phyloP scores from a whole-genome alignment of 2,113 vertebrate species.

The Megaleporinus macrocephalus region DNA sequence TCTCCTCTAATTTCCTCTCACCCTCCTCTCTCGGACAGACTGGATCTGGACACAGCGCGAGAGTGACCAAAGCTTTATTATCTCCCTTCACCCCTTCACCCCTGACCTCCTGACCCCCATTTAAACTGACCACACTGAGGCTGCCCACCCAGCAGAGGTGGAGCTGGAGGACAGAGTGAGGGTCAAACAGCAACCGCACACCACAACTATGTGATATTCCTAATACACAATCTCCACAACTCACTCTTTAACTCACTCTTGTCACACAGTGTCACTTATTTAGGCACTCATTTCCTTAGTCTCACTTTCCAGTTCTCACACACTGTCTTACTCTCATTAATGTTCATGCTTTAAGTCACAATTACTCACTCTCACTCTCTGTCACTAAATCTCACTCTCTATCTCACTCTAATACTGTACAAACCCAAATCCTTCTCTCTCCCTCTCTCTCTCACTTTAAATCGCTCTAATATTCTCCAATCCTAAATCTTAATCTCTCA shows the following conservation, averaged over 20 bases:
- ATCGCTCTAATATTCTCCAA: too few species aligned
- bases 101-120: conserved; percentile 34
- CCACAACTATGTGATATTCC: too few species aligned
- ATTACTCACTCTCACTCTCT: neutral
- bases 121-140: conserved; percentile 19
- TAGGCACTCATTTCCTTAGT: too few species aligned
- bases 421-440: too few species aligned
- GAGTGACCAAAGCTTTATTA: conserved; percentile 36
- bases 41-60: conserved; percentile 13
- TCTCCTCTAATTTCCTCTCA: conserved; percentile 33
- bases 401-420: neutral
- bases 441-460: too few species aligned
- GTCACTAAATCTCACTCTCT: neutral
- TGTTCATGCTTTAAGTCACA: neutral
- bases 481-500: too few species aligned
- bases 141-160: neutral
- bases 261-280: too few species aligned
- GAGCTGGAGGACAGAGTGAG: neutral
- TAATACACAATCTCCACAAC: too few species aligned
- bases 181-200: neutral
- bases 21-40: conserved; percentile 13
- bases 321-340: too few species aligned
- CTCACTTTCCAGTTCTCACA: too few species aligned
- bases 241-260: neutral
- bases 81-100: conserved; percentile 37